Base-by-base conservation (phyloP, 2,888 invertebrate species). In the Rhagophthalmus giganteus region DNA sequence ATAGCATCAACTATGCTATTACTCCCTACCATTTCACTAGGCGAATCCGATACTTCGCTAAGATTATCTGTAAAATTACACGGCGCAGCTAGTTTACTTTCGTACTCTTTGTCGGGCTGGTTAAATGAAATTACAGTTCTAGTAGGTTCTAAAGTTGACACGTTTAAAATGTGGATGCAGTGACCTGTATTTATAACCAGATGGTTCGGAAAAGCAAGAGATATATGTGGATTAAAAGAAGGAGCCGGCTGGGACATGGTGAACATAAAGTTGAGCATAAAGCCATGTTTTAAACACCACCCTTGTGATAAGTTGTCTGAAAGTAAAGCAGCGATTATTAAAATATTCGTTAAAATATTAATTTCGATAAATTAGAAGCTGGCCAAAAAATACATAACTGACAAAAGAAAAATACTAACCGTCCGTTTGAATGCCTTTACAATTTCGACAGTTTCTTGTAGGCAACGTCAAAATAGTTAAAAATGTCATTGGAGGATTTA, bases 231-330 rank as follows among this genome's bases (percentile, higher is more conserved):
- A 55, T 74, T 70, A 55, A 75, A 75, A 8, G 50, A 55, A 14
- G 90, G 92, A 64, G 87, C 88, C 37, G 92, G 90, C 46, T 71
- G 69, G n/a, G 90, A 88, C 62, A 92, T 86, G 69, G 91, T 90
- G 72, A 94, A 93, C 70, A 90, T 90, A 61, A 93, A 92, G 74
- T 96, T 94, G 58, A 95, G 85, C 33, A 94, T 92, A 62, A 94
- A 86, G 68, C 94, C 92, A 72, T 96, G 95, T 68, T 87, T 86
- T 47, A 92, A 77, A 71, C 96, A 96, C 72, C 74, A 75, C 30
- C 74, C 74, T 59, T 69, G 69, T 38, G 61, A 51, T 31, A 62
- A 37, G 31, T 59, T 57, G 48, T 62, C 65, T 65, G 37, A 28
- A 48, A 51, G 14, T 28, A 39, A 33, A 32, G 7, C 24, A 6